Conservation (phyloP, 2,113 vertebrate species). For the Gnathonemus longibarbis region DNA sequence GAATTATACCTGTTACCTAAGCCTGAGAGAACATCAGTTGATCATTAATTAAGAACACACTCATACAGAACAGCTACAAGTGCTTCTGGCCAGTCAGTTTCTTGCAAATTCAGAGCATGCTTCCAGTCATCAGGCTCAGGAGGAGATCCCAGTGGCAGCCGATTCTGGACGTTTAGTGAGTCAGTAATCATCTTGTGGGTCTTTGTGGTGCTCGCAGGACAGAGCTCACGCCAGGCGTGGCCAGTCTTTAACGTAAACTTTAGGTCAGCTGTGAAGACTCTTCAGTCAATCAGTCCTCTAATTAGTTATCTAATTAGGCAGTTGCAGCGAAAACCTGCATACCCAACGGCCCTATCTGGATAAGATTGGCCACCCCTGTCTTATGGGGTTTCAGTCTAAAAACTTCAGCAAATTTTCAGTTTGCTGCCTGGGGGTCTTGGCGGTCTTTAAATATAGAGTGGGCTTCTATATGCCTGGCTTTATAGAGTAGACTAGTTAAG, state of each 20-base stretch:
- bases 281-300: background rate
- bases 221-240: background rate
- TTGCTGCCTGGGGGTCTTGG: background rate
- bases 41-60: background rate
- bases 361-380: background rate
- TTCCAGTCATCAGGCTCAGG: background rate
- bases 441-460: background rate
- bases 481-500: conserved; percentile 9
- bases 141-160: background rate
- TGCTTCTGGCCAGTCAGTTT: background rate
- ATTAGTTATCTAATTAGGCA: background rate
- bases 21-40: background rate
- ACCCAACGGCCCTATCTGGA: background rate
- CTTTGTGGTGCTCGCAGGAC: too few relatives aligned
- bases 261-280: background rate
- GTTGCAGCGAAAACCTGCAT: background rate
- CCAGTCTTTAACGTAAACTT: background rate
- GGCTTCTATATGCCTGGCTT: background rate
- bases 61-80: background rate
- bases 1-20: background rate
- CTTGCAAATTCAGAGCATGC: background rate
- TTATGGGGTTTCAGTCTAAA: background rate
- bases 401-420: background rate
- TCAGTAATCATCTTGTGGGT: background rate
- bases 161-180: background rate